Evolutionary conservation across 1,140 invertebrate species (phyloP), one percentile per base, ranked within the genome.

Genomic region (Anthonomus grandis): DNA sequence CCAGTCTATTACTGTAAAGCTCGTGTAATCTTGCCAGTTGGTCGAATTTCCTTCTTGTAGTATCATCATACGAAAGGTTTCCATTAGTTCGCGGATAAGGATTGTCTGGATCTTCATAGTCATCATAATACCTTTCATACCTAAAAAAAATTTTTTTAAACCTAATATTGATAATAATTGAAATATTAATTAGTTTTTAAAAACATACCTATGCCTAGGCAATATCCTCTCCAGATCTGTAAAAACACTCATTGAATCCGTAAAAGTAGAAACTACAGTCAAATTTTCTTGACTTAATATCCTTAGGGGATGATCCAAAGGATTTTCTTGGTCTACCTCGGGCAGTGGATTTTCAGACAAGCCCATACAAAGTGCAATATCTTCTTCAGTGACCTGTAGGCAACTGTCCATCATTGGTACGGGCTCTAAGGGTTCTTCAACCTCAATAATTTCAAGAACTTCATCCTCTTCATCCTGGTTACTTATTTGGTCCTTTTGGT

Each of bases 261-360:
- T 88, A 64, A 92, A 91, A 10, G 89, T 90, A 15, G 91, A 93
- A 6, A 93, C 88, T 19, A 92, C 85, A 8, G 91, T 93, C 52
- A 94, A 77, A 74, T 93, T 93, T 75, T 93, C 90, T 73, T 93
- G 88, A 69, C 91, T 93, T 9, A 94, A 78, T 65, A 92, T 88
- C 63, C 89, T 81, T 17, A 94, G 72, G 1, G 91, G 91, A 81
- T 94, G 91, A 66, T 90, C 87, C 34, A 86, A 74, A 78, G 74
- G 72, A 62, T 80, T 75, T 48, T 78, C 73, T 65, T 77, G 82
- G 64, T 89, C 84, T 17, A 83, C 81, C 74, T 89, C 85, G 0
- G 82, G 83, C 10, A 88, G 68, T 31, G 82, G 83, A 78, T 87
- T 84, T 74, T 89, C 86, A 50, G 77, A 64, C 41, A 80, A 78